phyloP scores from a whole-genome alignment of 2,797 vertebrate species.

The Melanotaenia maccullochi region DNA sequence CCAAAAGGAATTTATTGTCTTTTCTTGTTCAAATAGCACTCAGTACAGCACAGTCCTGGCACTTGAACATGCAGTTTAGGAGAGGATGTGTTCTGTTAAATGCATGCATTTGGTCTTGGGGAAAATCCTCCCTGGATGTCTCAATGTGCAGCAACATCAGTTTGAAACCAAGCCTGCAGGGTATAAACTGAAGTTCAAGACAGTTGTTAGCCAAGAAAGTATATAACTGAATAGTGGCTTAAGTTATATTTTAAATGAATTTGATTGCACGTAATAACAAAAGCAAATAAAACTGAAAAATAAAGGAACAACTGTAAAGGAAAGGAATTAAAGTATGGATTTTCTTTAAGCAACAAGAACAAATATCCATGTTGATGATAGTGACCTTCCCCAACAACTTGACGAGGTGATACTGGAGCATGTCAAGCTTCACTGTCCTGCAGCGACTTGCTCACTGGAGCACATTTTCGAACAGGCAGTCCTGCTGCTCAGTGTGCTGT shows the following conservation, averaged over 20 bases:
- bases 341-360: conserved; percentile 31
- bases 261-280: conserved; percentile 1
- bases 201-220: conserved; percentile 8
- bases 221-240: conserved; percentile 25
- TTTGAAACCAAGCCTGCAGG: background rate
- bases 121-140: conserved; percentile 34
- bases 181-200: conserved; percentile 11
- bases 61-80: conserved; percentile 22
- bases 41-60: conserved; percentile 27
- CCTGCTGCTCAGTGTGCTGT: conserved; percentile 49
- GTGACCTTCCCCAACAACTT: conserved; percentile 70
- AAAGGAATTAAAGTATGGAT: conserved; percentile 22
- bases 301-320: conserved; percentile 12
- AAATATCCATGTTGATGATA: conserved; percentile 28
- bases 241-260: conserved; percentile 14
- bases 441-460: conserved; percentile 69
- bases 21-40: conserved; percentile 53
- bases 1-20: conserved; percentile 44
- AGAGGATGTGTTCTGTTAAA: conserved; percentile 38
- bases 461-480: conserved; percentile 66
- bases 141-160: conserved; percentile 4
- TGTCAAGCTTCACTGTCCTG: conserved; percentile 66
- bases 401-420: conserved; percentile 63
- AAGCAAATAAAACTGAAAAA: conserved; percentile 5
- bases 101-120: conserved; percentile 22